phyloP scores from a whole-genome alignment of 2,797 vertebrate genomes.

The Periophthalmus magnuspinnatus region DNA sequence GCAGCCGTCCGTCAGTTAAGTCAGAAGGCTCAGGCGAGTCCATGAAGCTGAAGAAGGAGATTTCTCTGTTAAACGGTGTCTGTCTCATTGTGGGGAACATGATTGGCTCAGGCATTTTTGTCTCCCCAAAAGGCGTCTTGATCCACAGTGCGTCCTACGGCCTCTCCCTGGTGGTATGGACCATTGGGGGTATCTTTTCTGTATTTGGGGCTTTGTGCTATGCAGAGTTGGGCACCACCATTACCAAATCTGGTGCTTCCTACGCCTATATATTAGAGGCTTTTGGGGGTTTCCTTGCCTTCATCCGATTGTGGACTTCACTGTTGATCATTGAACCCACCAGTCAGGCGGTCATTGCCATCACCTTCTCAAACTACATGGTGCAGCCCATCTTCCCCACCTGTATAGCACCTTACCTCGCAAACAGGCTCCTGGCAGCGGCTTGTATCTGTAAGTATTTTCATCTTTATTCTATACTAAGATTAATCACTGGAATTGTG shows the following conservation, averaged over 20 bases:
- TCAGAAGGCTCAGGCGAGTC: constrained; percentile 56
- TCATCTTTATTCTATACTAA: neutral
- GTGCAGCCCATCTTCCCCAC: constrained; percentile 89
- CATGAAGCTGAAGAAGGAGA: constrained; percentile 91
- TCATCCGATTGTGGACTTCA: constrained; percentile 91
- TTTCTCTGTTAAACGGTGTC: constrained; percentile 89
- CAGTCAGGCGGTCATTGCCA: constrained; percentile 91
- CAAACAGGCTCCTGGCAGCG: constrained; percentile 86
- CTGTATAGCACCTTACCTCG: constrained; percentile 83
- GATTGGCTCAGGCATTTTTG: constrained; percentile 94
- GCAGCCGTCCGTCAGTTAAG: constrained; percentile 32
- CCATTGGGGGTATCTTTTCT: constrained; percentile 87
- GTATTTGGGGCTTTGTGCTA: constrained; percentile 92
- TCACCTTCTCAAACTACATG: constrained; percentile 95
- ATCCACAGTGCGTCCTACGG: constrained; percentile 90
- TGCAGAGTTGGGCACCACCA: constrained; percentile 92
- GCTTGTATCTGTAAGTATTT: constrained; percentile 87
- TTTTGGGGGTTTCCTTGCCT: constrained; percentile 87
- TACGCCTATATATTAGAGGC: constrained; percentile 94
- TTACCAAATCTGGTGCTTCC: constrained; percentile 93
- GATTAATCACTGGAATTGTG: neutral
- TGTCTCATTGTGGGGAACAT: constrained; percentile 95
- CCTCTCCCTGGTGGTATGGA: constrained; percentile 89
- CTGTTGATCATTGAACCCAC: constrained; percentile 94
- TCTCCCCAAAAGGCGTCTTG: constrained; percentile 90